Base-by-base conservation (phyloP, 2,888 invertebrate genomes). In the Agriopis aurantiaria region DNA sequence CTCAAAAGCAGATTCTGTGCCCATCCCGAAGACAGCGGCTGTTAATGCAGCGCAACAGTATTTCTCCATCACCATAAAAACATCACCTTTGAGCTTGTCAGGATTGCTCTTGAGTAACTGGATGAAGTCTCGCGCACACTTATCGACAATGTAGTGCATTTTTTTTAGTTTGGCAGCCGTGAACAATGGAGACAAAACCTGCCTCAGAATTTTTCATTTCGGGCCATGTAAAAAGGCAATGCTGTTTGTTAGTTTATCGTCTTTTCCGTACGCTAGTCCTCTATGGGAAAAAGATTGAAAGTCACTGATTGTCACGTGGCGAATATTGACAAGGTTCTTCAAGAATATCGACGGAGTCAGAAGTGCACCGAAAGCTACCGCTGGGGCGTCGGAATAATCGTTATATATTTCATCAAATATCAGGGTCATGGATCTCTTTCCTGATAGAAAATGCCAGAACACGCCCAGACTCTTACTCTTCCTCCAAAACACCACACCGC, bases 111-210 rank as follows among this genome's bases (percentile, higher is more conserved):
- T 51, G 0, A 61, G 51, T 11, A 41, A 49, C 0, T 51, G 41
- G 10, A 61, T n/a, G 43, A 61, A 61, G 51, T 61, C 61, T 51
- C 3, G 61, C 11, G 61, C 61, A 14, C 41, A 17, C 8, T 43
- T 61, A n/a, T 61, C 51, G 14, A 61, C 10, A 8, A 61, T 61
- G 11, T 51, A 61, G 5, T 49, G 41, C 60, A 60, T 61, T 7
- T 51, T 41, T 40, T 17, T 61, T 41, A 61, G 12, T 51, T 51
- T 61, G 5, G 61, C 51, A 2, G 61, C 6, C n/a, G 51, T 43
- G 17, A 51, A 61, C 3, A 61, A 41, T 41, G 61, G 61, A 9
- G 51, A 4, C 48, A 61, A 0, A 17, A 11, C 41, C 40, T 61
- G 51, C 40, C 61, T 40, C 2, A 59, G 12, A 6, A 59, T 7